Evolutionary conservation across 2,797 vertebrate genomes (phyloP), one percentile per base, ranked within the genome.

Genomic region (Dermochelys coriacea): DNA sequence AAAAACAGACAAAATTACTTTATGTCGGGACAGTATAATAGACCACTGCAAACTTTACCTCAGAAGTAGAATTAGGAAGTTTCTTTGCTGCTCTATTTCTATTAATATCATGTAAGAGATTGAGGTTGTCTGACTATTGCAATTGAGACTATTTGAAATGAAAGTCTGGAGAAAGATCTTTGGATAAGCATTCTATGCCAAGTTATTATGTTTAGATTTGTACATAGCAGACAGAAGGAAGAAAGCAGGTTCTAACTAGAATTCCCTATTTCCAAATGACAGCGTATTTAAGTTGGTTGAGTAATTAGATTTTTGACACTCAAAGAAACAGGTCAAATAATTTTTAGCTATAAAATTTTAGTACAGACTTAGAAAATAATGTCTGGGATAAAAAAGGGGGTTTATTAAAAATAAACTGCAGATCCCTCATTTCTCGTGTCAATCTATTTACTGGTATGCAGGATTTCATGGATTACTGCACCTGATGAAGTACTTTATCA

Each of bases 401-500:
- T 25, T 61, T 78, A 74, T 57, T 41, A 41, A 50, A 45, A 91
- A 91, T 82, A 71, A 90, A 93, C 74, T 64, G 75, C 41, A 19
- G 49, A 29, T 74, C 87, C 83, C 55, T 77, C 50, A 74, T 84
- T 93, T 81, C 78, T 87, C 55, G 78, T 88, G 84, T 84, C 77
- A 82, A 90, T 88, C 77, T 68, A 78, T 82, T 59, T 87, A 71
- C 50, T 64, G 55, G 51, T 78, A 81, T 57, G 80, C 49, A 74
- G 85, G 82, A 90, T 93, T 96, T 90, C 94, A 94, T 47, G 71
- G 91, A 61, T 34, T 90, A 83, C 81, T 93, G 85, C 87, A 90
- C 83, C 75, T 90, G 93, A 93, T 91, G 83, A 92, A 93, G 81
- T 84, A 83, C 57, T 88, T 90, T 94, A 94, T 90, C 85, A 93